phyloP scores from a whole-genome alignment of 2,113 vertebrate species.

The Cottus gobio region DNA sequence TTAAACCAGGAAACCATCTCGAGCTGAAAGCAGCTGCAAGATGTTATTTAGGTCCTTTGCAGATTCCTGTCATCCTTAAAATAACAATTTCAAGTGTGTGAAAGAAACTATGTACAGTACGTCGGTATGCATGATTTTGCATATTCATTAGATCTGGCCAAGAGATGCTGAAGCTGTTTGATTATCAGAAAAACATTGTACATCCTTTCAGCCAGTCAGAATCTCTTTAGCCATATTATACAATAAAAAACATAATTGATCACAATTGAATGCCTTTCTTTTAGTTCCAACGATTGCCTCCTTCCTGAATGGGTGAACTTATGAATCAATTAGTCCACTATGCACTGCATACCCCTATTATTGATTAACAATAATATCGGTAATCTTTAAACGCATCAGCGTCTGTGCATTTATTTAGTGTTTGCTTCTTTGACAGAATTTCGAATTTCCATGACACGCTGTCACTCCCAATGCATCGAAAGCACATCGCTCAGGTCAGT shows the following conservation, averaged over 20 bases:
- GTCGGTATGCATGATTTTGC: background rate
- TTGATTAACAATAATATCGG: too few relatives aligned
- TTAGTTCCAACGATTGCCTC: background rate
- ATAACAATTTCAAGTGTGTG: background rate
- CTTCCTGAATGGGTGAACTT: background rate
- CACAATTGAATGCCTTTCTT: background rate
- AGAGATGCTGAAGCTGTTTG: background rate
- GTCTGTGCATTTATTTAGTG: too few relatives aligned
- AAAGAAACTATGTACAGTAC: background rate
- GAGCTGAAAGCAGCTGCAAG: background rate
- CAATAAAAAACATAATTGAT: too few relatives aligned
- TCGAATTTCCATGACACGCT: too few relatives aligned
- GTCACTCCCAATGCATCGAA: too few relatives aligned
- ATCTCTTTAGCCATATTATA: too few relatives aligned
- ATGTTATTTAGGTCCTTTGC: background rate
- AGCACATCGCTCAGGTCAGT: too few relatives aligned
- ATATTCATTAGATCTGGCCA: background rate
- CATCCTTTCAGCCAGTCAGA: background rate
- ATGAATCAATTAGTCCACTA: background rate
- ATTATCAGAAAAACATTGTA: background rate
- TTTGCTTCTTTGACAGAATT: too few relatives aligned
- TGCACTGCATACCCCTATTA: background rate
- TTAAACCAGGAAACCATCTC: constrained; percentile 4
- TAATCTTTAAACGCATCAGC: too few relatives aligned
- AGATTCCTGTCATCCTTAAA: background rate